Evolutionary conservation across 2,797 vertebrate genomes (phyloP), one percentile per base, ranked within the genome.

Genomic region (Xerus rutilus): DNA sequence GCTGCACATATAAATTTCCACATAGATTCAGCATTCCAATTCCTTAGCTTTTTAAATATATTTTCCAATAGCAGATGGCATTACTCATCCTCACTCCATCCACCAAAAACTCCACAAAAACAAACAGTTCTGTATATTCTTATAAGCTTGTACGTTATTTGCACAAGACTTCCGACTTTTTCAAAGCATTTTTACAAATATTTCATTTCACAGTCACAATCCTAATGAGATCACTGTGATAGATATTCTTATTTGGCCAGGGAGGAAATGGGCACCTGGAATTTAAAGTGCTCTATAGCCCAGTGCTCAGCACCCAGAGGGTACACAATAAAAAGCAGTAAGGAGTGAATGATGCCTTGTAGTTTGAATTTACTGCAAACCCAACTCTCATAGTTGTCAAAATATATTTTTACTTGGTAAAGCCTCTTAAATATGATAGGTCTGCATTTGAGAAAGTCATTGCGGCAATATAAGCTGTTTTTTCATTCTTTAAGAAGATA

Each of bases 181-280:
- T 59, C 18, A 79, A 86, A 93, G 54, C 20, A 73, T 90, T 92
- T 93, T 57, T 57, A 57, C 21, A 74, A 90, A 54, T 79, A 59
- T 86, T 47, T 76, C n/a, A 62, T 4, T 84, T 82, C 43, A 64
- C n/a, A 65, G 7, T 91, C 57, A 65, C n/a, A 97, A 69, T 69
- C 43, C 21, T 97, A 77, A 89, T 84, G 62, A n/a, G 67, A 83
- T 88, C 86, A 45, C 17, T 79, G 70, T 86, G 92, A 35, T 59
- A 78, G 18, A 59, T 49, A 70, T 43, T 93, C 54, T 84, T 76
- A 82, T 73, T 64, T 92, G 62, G 25, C 9, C 83, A 84, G 30
- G 73, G 32, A 67, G 43, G 18, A 94, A 89, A 82, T 54, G 5
- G 57, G 20, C 47, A 84, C 43, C 25, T 76, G 23, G 18, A 83